Percentiles rank a stretch among this genome's conserved stretches.
These are phyloP conservation scores for Pheosia gnoma DNA, from an alignment of 2,888 invertebrate species.

Conservation along the genomic window DNA sequence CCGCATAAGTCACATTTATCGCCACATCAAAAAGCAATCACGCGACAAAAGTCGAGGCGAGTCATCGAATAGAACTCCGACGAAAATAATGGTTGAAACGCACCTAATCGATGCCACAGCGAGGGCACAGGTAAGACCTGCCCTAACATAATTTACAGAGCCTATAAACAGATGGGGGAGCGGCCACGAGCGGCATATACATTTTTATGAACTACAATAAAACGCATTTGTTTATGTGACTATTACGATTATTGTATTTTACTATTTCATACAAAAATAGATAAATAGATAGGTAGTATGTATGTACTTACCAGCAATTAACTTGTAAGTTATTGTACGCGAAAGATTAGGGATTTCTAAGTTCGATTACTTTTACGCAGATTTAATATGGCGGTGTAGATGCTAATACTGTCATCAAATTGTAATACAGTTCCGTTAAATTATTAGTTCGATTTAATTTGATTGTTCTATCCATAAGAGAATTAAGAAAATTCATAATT, in stretches of 20 bases:
- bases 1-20: conserved; percentile 83
- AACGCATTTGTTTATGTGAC: conserved; percentile 44
- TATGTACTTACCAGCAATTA: too few relatives aligned
- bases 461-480: too few relatives aligned
- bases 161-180: conserved; percentile 57
- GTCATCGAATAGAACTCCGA: conserved; percentile 62
- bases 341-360: too few relatives aligned
- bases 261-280: conserved; percentile 9
- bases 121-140: conserved; percentile 58
- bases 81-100: conserved; percentile 64
- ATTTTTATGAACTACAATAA: conserved; percentile 53
- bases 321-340: too few relatives aligned
- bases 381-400: too few relatives aligned
- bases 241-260: conserved; percentile 28
- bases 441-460: too few relatives aligned
- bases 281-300: too few relatives aligned
- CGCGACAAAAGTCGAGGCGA: conserved; percentile 74
- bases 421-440: too few relatives aligned
- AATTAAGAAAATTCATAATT: too few relatives aligned
- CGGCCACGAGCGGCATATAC: conserved; percentile 40
- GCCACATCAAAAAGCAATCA: conserved; percentile 83
- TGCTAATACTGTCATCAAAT: too few relatives aligned
- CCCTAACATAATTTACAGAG: conserved; percentile 61
- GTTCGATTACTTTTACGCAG: too few relatives aligned
- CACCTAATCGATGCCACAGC: conserved; percentile 70